A percentile compares a stretch with the other conserved stretches of the same genome.
Evolutionary conservation across 2,888 invertebrate genomes (phyloP).

Genomic region (Philhelius pedissequus): DNA sequence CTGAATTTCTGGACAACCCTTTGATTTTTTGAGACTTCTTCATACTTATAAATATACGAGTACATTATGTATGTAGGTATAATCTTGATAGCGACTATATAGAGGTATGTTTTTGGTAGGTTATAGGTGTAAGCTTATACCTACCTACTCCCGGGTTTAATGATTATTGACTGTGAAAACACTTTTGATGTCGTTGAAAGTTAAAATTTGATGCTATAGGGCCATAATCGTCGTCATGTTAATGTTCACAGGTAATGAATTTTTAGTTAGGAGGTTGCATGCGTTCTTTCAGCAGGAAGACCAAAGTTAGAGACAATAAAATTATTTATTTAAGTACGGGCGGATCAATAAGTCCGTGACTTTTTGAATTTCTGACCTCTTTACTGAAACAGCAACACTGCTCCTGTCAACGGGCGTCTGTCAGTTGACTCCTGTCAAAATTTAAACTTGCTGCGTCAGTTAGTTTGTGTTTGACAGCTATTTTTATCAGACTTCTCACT

Average conservation of each 20-base stretch:
- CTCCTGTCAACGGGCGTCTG: too few relatives aligned
- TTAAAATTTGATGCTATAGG: background rate
- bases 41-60: too few relatives aligned
- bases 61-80: background rate
- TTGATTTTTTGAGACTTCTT: constrained; percentile 1
- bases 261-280: background rate
- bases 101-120: background rate
- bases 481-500: too few relatives aligned
- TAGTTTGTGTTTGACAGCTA: too few relatives aligned
- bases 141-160: background rate
- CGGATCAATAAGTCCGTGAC: too few relatives aligned
- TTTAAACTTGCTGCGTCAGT: too few relatives aligned
- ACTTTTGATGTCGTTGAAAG: background rate
- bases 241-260: background rate
- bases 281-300: background rate
- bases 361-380: too few relatives aligned
- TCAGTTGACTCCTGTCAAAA: too few relatives aligned
- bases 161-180: constrained; percentile 6
- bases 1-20: background rate
- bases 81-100: too few relatives aligned
- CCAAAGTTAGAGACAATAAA: too few relatives aligned
- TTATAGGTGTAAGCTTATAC: background rate
- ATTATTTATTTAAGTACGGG: too few relatives aligned
- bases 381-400: too few relatives aligned
- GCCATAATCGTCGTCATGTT: background rate